Base-by-base conservation (phyloP, 2,797 vertebrate genomes). In the Hybognathus amarus region DNA sequence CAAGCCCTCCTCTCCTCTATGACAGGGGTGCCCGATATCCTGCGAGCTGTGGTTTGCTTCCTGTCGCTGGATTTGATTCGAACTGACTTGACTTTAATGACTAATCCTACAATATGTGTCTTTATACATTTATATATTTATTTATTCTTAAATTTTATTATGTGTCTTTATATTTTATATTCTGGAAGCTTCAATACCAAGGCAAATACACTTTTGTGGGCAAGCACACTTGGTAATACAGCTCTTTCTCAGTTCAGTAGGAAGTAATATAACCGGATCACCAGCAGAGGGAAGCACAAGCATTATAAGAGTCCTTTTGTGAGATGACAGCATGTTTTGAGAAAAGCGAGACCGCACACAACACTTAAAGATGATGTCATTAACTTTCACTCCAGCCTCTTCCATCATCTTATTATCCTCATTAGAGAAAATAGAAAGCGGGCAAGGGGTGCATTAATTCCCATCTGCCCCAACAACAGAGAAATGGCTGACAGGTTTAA, bases 341-440 rank as follows among this genome's bases (percentile, higher is more conserved):
- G 50, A 56, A 70, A 67, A 59, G 52, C 18, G 12, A 52, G 63
- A 67, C 8, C 8, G 13, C n/a, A 7, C 24, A 59, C 11, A 68
- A 22, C 82, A 61, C 75, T 77, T 56, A 38, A 74, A 54, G 69
- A 82, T 86, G 82, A 88, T 76, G 54, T 86, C 67, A 87, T 79
- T 79, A 42, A 18, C 75, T 70, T 70, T 77, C 66, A 63, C 80
- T 47, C 54, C 59, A 64, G 52, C 52, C 77, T 38, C 63, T 69
- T 54, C 47, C 17, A 18, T 84, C 20, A 77, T 66, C 71, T 77
- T 6, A 78, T 78, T 87, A 77, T 76, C 63, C 75, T 87, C 74
- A 78, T 86, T 71, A 71, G 36, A 6, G 33, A 54, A 38, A 20
- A 71, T 6, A 63, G 59, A 33, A 24, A 2, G 36, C 15, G 30